Conservation (phyloP, 2,797 vertebrate species). For the Kryptolebias ocellatus region DNA sequence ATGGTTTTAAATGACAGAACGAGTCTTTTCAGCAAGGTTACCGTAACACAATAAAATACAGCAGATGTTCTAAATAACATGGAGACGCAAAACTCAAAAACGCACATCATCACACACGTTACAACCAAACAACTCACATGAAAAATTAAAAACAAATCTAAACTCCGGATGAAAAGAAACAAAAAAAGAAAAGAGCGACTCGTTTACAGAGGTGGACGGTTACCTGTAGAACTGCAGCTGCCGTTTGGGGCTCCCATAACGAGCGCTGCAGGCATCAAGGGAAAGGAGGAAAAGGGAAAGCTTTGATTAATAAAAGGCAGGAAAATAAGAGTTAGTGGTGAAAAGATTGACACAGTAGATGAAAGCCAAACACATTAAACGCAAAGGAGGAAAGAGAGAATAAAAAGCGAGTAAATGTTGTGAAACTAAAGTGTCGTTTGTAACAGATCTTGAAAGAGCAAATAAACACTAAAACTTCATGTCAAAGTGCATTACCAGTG, state of each 20-base stretch:
- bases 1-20: conserved; percentile 66
- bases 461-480: not conserved
- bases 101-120: not conserved
- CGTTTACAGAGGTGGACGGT: conserved; percentile 60
- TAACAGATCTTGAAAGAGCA: not conserved
- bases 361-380: not conserved
- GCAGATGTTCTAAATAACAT: conserved; percentile 5
- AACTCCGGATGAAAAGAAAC: not conserved
- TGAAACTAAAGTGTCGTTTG: not conserved
- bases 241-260: conserved; percentile 99
- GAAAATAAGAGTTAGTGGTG: conserved; percentile 54
- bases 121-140: not conserved
- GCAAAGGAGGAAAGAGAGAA: conserved; percentile 14
- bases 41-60: conserved; percentile 25
- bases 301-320: conserved; percentile 50
- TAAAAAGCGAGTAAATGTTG: not conserved
- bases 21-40: conserved; percentile 47
- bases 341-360: conserved; percentile 18
- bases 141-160: conserved; percentile 1
- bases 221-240: conserved; percentile 99
- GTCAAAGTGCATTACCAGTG: not conserved
- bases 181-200: conserved; percentile 11
- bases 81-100: not conserved
- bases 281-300: conserved; percentile 76
- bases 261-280: conserved; percentile 89